Percentiles rank a stretch among this genome's conserved stretches.
phyloP scores from a whole-genome alignment of 1,140 invertebrate genomes.

The Leucophenga varia region DNA sequence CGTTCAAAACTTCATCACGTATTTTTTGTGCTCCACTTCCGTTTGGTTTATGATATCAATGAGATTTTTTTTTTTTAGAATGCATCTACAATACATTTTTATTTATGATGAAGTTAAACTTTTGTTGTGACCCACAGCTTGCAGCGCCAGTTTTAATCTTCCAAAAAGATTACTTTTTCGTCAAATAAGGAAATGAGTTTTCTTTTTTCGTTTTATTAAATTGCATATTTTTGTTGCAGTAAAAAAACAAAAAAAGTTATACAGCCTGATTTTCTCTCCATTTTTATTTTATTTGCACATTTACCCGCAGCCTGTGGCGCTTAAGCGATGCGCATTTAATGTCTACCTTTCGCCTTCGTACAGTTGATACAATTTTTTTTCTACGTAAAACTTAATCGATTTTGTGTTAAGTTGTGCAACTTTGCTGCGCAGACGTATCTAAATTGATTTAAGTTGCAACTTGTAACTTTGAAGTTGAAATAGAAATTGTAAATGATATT shows the following conservation, averaged over 20 bases:
- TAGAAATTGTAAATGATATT: conserved; percentile 1
- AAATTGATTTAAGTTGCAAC: no score
- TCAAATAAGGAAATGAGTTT: conserved; percentile 40
- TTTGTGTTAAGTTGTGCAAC: conserved; percentile 26
- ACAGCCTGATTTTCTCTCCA: no score
- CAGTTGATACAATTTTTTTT: conserved; percentile 36
- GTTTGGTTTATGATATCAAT: conserved; percentile 48
- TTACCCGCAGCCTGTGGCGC: conserved; percentile 14
- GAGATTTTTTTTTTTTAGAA: conserved; percentile 7
- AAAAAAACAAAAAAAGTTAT: no score
- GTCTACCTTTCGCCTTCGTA: no score
- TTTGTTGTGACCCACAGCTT: conserved; percentile 39
- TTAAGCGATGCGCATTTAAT: conserved; percentile 29
- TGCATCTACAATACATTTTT: conserved; percentile 7
- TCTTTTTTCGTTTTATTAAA: no score
- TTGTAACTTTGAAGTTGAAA: no score
- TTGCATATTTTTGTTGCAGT: not conserved
- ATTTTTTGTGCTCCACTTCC: conserved; percentile 48
- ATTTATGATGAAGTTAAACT: no score
- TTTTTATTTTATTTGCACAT: conserved; percentile 3
- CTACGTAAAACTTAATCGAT: conserved; percentile 18
- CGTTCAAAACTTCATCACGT: no score
- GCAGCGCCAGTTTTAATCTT: conserved; percentile 23
- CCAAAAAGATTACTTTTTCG: conserved; percentile 15
- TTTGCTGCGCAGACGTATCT: conserved; percentile 27